These are phyloP conservation scores for Semotilus atromaculatus DNA, from an alignment of 2,797 vertebrate genomes.

Conservation along the genomic window DNA sequence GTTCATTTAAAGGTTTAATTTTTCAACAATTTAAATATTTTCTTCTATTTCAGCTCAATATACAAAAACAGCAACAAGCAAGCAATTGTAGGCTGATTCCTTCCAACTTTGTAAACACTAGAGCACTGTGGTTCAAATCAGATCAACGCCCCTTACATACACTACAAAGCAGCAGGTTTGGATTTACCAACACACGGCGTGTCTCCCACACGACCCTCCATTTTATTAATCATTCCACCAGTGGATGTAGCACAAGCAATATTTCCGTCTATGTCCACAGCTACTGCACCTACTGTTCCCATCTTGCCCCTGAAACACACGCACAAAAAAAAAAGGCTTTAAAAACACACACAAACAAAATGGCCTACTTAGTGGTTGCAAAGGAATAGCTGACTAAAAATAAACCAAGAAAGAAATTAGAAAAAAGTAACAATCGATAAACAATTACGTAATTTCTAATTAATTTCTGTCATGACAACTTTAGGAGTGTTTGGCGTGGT, in stretches of 20 bases:
- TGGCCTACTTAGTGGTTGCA: neutral
- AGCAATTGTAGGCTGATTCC: neutral
- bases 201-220: conserved; percentile 88
- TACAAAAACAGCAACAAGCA: neutral
- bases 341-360: conserved; percentile 23
- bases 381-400: neutral
- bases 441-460: no score
- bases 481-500: no score
- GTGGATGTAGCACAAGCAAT: conserved; percentile 87
- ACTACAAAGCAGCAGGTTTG: neutral
- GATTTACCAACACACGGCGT: conserved; percentile 86
- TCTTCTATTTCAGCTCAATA: neutral
- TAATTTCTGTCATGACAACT: no score
- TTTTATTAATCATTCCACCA: conserved; percentile 85
- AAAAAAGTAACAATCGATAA: no score
- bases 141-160: neutral
- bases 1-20: neutral
- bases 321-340: conserved; percentile 2
- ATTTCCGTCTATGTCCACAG: conserved; percentile 81
- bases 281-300: conserved; percentile 87
- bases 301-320: conserved; percentile 75
- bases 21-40: neutral
- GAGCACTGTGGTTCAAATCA: neutral
- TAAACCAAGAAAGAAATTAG: neutral
- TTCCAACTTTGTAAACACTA: neutral